Evolutionary conservation across 2,113 vertebrate species (phyloP).

Genomic region (Coptodon rendalli): DNA sequence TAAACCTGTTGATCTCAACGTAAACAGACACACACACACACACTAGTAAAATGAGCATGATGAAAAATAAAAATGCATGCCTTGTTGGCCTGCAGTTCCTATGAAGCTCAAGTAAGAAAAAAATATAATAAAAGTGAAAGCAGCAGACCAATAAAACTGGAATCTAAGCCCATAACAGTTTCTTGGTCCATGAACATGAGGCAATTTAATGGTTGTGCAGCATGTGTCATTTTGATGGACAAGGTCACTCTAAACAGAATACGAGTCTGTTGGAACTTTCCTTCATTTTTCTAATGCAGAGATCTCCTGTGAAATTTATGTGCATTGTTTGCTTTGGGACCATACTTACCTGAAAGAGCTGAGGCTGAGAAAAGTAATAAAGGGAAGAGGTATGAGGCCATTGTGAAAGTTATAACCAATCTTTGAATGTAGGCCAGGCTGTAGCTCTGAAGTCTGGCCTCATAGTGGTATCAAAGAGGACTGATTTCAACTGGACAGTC

Average conservation of each 20-base stretch:
- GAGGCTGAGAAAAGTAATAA: constrained; percentile 37
- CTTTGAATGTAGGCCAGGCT: background rate
- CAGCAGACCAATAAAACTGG: background rate
- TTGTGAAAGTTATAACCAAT: constrained; percentile 25
- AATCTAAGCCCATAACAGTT: background rate
- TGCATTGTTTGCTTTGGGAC: constrained; percentile 33
- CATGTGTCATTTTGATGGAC: constrained; percentile 28
- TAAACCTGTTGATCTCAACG: constrained; percentile 6
- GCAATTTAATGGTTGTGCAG: background rate
- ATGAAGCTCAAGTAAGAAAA: background rate
- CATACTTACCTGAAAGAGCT: background rate
- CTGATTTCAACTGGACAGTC: background rate
- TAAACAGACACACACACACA: background rate
- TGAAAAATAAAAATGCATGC: background rate
- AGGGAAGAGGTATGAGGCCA: constrained; percentile 13
- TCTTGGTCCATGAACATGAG: background rate
- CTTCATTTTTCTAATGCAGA: background rate
- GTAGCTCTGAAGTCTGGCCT: background rate
- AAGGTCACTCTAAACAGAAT: constrained; percentile 7
- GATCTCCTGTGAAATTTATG: constrained; percentile 29
- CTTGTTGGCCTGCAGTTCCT: background rate
- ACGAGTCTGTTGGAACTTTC: background rate
- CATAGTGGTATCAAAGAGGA: background rate
- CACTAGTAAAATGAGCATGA: background rate
- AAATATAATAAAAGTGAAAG: background rate